phyloP scores from a whole-genome alignment of 2,888 invertebrate genomes.

The Neoitamus cyanurus region DNA sequence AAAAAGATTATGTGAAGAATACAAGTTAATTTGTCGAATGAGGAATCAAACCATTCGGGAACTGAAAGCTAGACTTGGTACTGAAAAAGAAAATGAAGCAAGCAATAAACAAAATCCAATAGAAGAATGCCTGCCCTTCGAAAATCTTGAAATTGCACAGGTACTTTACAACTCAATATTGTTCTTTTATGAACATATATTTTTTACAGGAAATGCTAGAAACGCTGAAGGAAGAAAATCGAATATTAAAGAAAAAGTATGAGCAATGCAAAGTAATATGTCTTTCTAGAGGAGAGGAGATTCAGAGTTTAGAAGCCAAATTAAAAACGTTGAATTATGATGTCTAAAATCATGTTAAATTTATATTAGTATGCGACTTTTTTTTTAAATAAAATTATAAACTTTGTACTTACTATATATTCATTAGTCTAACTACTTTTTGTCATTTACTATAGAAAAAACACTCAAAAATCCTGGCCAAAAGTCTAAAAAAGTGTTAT shows the following conservation, averaged over 20 bases:
- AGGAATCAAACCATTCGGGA: constrained; percentile 58
- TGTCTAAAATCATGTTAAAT: background rate
- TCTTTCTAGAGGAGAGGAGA: constrained; percentile 28
- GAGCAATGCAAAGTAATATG: constrained; percentile 55
- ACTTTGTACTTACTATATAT: background rate
- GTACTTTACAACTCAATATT: background rate
- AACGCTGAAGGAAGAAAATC: constrained; percentile 54
- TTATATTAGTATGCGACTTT: background rate
- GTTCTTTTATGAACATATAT: constrained; percentile 23
- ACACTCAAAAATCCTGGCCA: too few species aligned
- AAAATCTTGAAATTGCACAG: background rate
- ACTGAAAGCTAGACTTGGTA: constrained; percentile 54
- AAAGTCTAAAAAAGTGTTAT: too few species aligned
- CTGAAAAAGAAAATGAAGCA: constrained; percentile 39
- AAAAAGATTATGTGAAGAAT: constrained; percentile 58
- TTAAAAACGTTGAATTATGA: background rate
- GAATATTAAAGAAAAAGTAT: constrained; percentile 55
- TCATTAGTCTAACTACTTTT: too few species aligned
- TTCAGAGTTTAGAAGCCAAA: constrained; percentile 43
- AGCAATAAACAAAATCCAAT: background rate
- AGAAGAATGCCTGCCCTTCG: background rate
- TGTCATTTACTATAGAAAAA: too few species aligned
- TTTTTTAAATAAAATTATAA: background rate
- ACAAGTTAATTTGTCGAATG: constrained; percentile 58
- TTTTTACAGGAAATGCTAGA: constrained; percentile 54